Base-by-base conservation (phyloP, 2,113 vertebrate species). In the Ceuthmochares aereus region DNA sequence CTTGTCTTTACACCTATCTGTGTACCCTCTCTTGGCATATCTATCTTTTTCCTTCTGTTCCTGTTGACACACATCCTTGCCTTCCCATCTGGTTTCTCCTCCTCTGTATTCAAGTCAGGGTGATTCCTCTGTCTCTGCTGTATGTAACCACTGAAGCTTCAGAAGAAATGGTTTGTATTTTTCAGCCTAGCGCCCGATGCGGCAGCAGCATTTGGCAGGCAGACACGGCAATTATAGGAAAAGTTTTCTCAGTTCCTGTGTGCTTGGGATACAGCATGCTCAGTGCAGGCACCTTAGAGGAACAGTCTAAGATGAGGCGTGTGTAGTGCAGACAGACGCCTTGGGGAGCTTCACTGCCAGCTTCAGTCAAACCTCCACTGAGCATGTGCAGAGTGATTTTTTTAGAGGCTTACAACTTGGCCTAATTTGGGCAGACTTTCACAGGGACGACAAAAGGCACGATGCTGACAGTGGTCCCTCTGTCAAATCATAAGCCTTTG, bases 351-450 rank as follows among this genome's bases (percentile, higher is more conserved):
- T 63, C 77, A 32, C 47, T 94, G 79, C 76, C 83, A 86, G 30
- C 75, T 86, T 81, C 63, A 36, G 12, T 86, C 80, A 95, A 77
- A 84, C 19, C 64, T 84, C 55, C 49, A 42, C 52, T 68, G 92
- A 90, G 92, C 88, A 74, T 95, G 93, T 85, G 80, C 80, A 20
- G 32, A 29, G 45, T 83, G 59, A 52, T 90, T 74, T 49, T 49
- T 88, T 78, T 3, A 36, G 67, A 91, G 82, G 63, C 87, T 94
- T 92, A 70, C 75, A 84, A 10, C 79, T 93, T 94, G 90, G 85
- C 96, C 96, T 94, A 92, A 95, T 96, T 97, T 96, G 92, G 95
- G 81, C 87, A 93, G 80, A 83, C 96, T 96, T 92, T 95, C 87
- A 77, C 75, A 74, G 75, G 68, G 93, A 80, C 75, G 56, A 77